These are phyloP conservation scores for Poecilia picta DNA, from an alignment of 2,797 vertebrate genomes.

Conservation along the genomic window DNA sequence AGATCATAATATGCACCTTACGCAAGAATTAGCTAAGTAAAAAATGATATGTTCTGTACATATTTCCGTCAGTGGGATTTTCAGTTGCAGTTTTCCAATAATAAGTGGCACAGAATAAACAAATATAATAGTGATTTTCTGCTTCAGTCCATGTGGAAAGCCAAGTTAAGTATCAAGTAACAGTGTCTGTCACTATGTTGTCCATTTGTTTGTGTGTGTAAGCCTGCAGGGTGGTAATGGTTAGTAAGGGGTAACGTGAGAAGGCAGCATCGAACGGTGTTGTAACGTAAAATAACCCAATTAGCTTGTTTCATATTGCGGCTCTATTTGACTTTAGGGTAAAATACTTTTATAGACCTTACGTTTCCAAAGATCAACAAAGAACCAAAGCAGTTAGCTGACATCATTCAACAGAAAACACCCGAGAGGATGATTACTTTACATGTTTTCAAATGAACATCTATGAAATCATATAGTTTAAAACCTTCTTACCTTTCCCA, in stretches of 20 bases:
- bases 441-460: conserved; percentile 4
- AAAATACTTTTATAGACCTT: not conserved
- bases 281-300: conserved; percentile 10
- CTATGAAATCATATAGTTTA: not conserved
- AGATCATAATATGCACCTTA: not conserved
- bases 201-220: conserved; percentile 48
- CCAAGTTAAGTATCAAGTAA: conserved; percentile 25
- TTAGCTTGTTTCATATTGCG: not conserved
- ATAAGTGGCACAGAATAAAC: not conserved
- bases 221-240: conserved; percentile 16
- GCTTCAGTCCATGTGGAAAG: not conserved
- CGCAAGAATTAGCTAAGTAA: not conserved
- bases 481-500: conserved; percentile 84
- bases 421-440: conserved; percentile 4
- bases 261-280: not conserved
- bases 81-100: not conserved
- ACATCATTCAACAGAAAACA: conserved; percentile 2
- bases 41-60: not conserved
- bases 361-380: not conserved
- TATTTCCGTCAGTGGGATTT: not conserved
- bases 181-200: conserved; percentile 17
- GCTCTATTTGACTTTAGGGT: conserved; percentile 9
- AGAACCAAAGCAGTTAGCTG: conserved; percentile 9
- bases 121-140: not conserved
- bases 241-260: not conserved